Conservation (phyloP, 2,797 vertebrate species). For the Xenopus petersii region DNA sequence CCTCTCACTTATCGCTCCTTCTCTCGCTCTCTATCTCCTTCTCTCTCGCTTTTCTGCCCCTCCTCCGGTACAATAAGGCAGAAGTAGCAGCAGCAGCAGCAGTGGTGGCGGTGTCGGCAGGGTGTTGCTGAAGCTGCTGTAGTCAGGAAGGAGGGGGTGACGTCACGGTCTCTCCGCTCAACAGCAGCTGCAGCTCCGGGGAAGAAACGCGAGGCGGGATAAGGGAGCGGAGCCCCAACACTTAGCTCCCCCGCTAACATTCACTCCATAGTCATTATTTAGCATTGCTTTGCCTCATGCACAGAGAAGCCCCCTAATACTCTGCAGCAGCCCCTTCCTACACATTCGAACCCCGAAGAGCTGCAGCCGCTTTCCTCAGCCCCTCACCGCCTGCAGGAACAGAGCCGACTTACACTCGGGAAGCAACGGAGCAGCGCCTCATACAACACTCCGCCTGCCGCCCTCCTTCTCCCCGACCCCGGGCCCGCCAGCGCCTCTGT, state of each 20-base stretch:
- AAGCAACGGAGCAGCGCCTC: neutral
- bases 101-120: neutral
- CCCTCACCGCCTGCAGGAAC: no score
- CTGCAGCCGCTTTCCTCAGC: no score
- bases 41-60: neutral
- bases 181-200: slow-evolving; percentile 47
- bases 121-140: slow-evolving; percentile 43
- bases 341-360: no score
- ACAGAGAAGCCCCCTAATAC: neutral
- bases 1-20: no score
- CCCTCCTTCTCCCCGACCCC: neutral
- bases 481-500: no score
- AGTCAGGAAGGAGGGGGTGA: slow-evolving; percentile 35
- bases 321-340: neutral
- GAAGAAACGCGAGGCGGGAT: slow-evolving; percentile 18
- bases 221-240: neutral
- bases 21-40: no score
- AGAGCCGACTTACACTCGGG: no score
- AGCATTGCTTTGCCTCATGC: neutral
- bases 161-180: slow-evolving; percentile 36
- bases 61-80: slow-evolving; percentile 24
- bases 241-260: neutral
- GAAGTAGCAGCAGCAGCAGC: no score
- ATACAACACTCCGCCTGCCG: neutral
- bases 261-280: neutral